These are phyloP conservation scores for Perca schrenkii DNA, from an alignment of 2,113 vertebrate species.

Conservation along the genomic window DNA sequence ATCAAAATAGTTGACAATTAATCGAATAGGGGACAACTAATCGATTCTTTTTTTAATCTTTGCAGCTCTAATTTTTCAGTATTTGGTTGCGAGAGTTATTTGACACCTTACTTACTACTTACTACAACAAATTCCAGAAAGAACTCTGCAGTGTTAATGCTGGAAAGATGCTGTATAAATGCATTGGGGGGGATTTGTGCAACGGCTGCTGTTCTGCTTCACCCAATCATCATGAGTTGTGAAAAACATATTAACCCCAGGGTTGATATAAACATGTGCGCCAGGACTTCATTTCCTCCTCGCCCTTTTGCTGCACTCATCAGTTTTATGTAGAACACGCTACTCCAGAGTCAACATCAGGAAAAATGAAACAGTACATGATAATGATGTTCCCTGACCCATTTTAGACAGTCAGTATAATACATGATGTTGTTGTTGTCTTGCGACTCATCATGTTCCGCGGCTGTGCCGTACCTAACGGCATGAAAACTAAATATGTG, in stretches of 20 bases:
- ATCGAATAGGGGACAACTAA: too few relatives aligned
- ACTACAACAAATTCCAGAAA: conserved; percentile 23
- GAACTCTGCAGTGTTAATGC: conserved; percentile 8
- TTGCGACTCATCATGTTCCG: conserved; percentile 24
- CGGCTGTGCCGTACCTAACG: not conserved
- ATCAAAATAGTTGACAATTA: too few relatives aligned
- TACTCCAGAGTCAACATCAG: conserved; percentile 69
- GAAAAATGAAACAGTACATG: conserved; percentile 65
- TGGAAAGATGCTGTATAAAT: conserved; percentile 14
- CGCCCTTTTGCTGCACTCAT: conserved; percentile 75
- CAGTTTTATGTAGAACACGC: conserved; percentile 74
- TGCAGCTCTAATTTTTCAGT: not conserved
- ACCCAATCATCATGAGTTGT: conserved; percentile 60
- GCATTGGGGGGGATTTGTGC: conserved; percentile 48
- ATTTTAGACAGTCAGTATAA: conserved; percentile 64
- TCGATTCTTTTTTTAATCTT: too few relatives aligned
- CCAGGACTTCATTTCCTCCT: conserved; percentile 77
- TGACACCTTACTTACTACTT: conserved; percentile 1
- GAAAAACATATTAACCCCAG: conserved; percentile 75
- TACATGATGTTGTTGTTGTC: conserved; percentile 49
- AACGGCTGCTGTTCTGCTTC: conserved; percentile 61
- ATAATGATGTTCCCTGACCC: conserved; percentile 78
- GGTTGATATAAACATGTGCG: conserved; percentile 70
- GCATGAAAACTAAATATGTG: conserved; percentile 4
- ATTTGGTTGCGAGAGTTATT: conserved; percentile 13